These are phyloP conservation scores for Anoplophora glabripennis DNA, from an alignment of 1,140 invertebrate species.

Conservation along the genomic window DNA sequence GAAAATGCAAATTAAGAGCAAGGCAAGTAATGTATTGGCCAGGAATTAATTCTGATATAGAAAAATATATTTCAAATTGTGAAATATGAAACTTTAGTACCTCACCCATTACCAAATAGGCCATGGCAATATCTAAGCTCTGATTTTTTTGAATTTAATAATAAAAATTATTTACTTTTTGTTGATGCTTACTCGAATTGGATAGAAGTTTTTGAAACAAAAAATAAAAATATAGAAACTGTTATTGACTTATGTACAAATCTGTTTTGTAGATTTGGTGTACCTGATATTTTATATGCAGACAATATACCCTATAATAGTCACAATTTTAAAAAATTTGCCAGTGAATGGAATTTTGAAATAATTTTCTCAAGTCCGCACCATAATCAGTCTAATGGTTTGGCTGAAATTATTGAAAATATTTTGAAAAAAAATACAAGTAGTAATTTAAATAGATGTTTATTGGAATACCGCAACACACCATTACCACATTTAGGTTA, in stretches of 20 bases:
- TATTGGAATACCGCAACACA: neutral
- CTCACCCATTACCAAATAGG: neutral
- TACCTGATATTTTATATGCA: neutral
- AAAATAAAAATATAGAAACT: neutral
- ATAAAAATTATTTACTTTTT: constrained; percentile 6
- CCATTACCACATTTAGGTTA: too few species aligned
- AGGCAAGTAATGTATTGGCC: neutral
- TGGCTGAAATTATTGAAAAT: neutral
- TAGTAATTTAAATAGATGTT: neutral
- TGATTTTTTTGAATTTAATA: constrained; percentile 4
- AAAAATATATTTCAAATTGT: constrained; percentile 1
- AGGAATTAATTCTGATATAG: neutral
- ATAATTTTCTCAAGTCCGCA: neutral
- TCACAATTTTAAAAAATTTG: neutral
- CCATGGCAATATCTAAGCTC: constrained; percentile 1
- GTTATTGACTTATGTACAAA: too few species aligned
- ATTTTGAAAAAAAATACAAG: neutral
- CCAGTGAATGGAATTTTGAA: constrained; percentile 1
- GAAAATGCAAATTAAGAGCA: neutral
- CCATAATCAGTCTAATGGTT: neutral
- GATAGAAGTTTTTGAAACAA: neutral
- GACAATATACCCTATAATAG: neutral
- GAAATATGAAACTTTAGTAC: neutral
- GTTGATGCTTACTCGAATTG: neutral
- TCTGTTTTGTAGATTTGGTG: neutral